A percentile compares a stretch with the other conserved stretches of the same genome.
Evolutionary conservation across 2,888 invertebrate species (phyloP).

Genomic region (Holacanthella duospinosa): DNA sequence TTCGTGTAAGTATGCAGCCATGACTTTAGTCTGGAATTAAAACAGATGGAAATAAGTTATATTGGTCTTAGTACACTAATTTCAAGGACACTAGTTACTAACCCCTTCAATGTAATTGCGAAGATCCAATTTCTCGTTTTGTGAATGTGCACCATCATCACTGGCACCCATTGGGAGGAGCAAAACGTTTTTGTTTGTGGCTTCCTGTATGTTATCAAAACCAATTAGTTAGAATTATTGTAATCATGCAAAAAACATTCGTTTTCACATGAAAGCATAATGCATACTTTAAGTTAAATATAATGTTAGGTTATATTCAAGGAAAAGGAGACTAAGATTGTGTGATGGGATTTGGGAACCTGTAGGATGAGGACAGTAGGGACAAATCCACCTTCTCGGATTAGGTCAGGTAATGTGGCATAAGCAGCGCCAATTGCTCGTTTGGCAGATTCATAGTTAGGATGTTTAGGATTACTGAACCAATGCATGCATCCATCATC

Average conservation of each 20-base stretch:
- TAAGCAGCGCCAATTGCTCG: slow-evolving; percentile 73
- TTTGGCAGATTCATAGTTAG: slow-evolving; percentile 81
- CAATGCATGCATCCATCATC: slow-evolving; percentile 53
- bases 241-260: background rate
- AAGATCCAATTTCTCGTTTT: slow-evolving; percentile 92
- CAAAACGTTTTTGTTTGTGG: slow-evolving; percentile 84
- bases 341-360: slow-evolving; percentile 36
- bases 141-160: slow-evolving; percentile 97
- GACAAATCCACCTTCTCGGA: slow-evolving; percentile 87
- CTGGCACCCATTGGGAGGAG: slow-evolving; percentile 87
- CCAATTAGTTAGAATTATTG: slow-evolving; percentile 1
- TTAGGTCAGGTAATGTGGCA: slow-evolving; percentile 83
- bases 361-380: slow-evolving; percentile 83
- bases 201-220: slow-evolving; percentile 59
- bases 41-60: slow-evolving; percentile 6
- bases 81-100: slow-evolving; percentile 42
- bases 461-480: slow-evolving; percentile 85
- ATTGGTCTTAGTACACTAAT: slow-evolving; percentile 32
- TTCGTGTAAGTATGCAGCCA: slow-evolving; percentile 82
- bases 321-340: background rate
- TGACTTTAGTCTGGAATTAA: slow-evolving; percentile 70
- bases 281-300: no score
- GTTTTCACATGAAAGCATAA: background rate
- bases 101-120: slow-evolving; percentile 90
- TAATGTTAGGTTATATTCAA: no score